Evolutionary conservation across 1,140 invertebrate genomes (phyloP).

Genomic region (Metaphire vulgaris): DNA sequence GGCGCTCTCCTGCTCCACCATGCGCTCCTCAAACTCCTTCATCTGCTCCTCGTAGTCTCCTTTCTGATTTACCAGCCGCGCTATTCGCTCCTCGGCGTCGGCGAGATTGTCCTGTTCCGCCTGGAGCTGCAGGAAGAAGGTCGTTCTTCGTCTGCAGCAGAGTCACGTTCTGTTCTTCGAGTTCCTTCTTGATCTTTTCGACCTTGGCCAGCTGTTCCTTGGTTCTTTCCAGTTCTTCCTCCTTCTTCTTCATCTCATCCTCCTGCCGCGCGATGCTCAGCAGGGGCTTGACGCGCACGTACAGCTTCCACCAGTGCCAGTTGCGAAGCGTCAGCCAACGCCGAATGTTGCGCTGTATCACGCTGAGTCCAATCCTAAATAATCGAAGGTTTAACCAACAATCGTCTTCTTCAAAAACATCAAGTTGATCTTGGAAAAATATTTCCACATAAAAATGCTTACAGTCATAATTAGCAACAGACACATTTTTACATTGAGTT

Average conservation of each 20-base stretch:
- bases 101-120: constrained; percentile 74
- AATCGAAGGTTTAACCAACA: too few species aligned
- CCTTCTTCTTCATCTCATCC: constrained; percentile 95
- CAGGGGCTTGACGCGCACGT: constrained; percentile 86
- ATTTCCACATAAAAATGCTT: too few species aligned
- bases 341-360: constrained; percentile 97
- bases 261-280: constrained; percentile 96
- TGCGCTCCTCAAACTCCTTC: constrained; percentile 90
- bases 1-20: constrained; percentile 79
- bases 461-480: too few species aligned
- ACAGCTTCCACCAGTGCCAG: constrained; percentile 99
- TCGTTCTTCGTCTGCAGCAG: constrained; percentile 81
- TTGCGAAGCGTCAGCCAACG: constrained; percentile 96
- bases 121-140: constrained; percentile 75
- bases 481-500: too few species aligned
- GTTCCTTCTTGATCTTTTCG: constrained; percentile 91
- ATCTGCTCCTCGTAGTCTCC: constrained; percentile 90
- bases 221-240: constrained; percentile 88
- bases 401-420: too few species aligned
- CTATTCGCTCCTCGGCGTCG: constrained; percentile 52
- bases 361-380: constrained; percentile 78
- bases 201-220: constrained; percentile 89
- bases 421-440: too few species aligned
- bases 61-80: constrained; percentile 91
- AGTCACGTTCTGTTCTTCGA: constrained; percentile 86